Conservation (phyloP, 2,113 vertebrate genomes). For the Melanostigma gelatinosum region DNA sequence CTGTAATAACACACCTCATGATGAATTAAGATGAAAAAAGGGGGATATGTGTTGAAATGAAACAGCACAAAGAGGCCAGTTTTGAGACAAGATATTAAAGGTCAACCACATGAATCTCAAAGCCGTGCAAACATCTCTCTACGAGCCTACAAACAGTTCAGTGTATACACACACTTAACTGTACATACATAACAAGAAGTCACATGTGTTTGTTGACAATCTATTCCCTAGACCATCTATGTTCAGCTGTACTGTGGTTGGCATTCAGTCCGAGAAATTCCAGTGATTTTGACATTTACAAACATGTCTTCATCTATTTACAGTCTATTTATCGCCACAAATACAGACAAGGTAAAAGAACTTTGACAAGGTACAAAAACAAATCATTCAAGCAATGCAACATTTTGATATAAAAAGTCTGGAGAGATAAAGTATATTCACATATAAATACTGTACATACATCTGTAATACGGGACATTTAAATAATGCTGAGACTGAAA, state of each 20-base stretch:
- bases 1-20: conserved; percentile 7
- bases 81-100: conserved; percentile 7
- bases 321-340: conserved; percentile 52
- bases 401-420: conserved; percentile 69
- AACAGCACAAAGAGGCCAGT: not conserved
- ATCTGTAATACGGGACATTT: conserved; percentile 58
- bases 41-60: not conserved
- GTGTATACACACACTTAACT: conserved; percentile 28
- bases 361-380: conserved; percentile 22
- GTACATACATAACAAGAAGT: conserved; percentile 18
- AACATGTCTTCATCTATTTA: conserved; percentile 53
- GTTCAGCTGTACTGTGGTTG: conserved; percentile 22
- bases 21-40: conserved; percentile 9
- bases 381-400: conserved; percentile 47
- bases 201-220: conserved; percentile 14
- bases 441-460: conserved; percentile 82
- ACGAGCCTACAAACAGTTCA: conserved; percentile 8
- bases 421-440: conserved; percentile 66
- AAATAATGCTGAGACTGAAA: conserved; percentile 55
- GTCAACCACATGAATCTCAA: not conserved
- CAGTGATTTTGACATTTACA: conserved; percentile 44
- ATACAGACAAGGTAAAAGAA: conserved; percentile 45
- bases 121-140: conserved; percentile 11
- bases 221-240: not conserved
- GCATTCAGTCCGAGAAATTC: conserved; percentile 32